A percentile compares a stretch with the other conserved stretches of the same genome.
These are phyloP conservation scores for Linnaemya tessellans DNA, from an alignment of 2,888 invertebrate species.

Conservation along the genomic window DNA sequence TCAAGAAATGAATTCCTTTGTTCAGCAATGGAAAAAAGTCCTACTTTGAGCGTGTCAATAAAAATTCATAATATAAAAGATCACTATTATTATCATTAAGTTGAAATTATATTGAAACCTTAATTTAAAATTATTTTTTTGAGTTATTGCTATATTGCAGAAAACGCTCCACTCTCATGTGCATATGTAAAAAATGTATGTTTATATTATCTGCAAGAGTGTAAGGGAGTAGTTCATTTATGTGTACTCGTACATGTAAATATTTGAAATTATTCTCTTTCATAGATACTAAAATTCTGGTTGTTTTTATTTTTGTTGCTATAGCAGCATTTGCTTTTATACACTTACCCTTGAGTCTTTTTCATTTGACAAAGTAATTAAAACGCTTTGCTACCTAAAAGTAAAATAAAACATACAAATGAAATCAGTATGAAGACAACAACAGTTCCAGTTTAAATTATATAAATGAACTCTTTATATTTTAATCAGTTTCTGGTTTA, in stretches of 20 bases:
- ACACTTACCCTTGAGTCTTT: conserved; percentile 65
- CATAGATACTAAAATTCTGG: neutral
- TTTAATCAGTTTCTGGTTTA: conserved; percentile 63
- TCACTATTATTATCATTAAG: too few relatives aligned
- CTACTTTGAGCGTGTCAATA: too few relatives aligned
- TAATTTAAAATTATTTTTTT: too few relatives aligned
- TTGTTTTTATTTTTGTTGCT: conserved; percentile 11
- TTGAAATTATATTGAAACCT: too few relatives aligned
- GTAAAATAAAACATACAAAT: conserved; percentile 30
- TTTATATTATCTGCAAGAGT: neutral
- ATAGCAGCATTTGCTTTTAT: conserved; percentile 16
- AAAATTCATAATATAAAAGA: too few relatives aligned
- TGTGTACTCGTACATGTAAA: conserved; percentile 5
- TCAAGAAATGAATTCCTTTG: too few relatives aligned
- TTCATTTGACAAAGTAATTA: conserved; percentile 70
- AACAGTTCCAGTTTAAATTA: conserved; percentile 17
- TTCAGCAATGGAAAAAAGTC: too few relatives aligned
- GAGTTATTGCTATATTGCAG: too few relatives aligned
- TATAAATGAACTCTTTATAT: conserved; percentile 41
- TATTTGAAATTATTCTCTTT: conserved; percentile 15
- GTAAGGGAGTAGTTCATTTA: neutral
- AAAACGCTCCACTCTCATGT: too few relatives aligned
- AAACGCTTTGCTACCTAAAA: conserved; percentile 67
- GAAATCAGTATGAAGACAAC: conserved; percentile 29
- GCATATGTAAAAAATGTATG: too few relatives aligned